Conservation (phyloP, 2,797 vertebrate species). For the Sylvilagus floridanus region DNA sequence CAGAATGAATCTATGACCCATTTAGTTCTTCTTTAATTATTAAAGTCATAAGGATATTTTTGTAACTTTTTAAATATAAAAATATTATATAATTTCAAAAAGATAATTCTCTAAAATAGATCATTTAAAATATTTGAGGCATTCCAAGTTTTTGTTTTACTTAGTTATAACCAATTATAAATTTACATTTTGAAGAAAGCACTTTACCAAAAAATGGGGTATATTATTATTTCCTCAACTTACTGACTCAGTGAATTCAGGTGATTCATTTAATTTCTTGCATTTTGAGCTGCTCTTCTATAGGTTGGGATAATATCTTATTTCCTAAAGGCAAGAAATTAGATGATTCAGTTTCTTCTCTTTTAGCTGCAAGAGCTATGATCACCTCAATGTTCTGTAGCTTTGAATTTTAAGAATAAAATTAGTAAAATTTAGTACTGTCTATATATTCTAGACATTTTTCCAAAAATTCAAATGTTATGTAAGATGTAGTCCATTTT, state of each 20-base stretch:
- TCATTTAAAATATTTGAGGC: conserved; percentile 43
- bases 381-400: neutral
- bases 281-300: neutral
- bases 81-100: neutral
- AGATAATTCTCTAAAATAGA: neutral
- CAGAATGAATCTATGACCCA: neutral
- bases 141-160: conserved; percentile 44
- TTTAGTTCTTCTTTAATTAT: conserved; percentile 29
- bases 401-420: conserved; percentile 66
- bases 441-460: conserved; percentile 54
- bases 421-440: conserved; percentile 37
- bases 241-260: neutral
- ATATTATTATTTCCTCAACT: neutral
- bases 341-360: conserved; percentile 34
- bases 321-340: conserved; percentile 32
- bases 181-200: neutral
- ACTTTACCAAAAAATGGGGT: neutral
- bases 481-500: conserved; percentile 39
- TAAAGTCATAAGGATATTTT: neutral
- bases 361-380: conserved; percentile 14
- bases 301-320: conserved; percentile 40
- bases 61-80: neutral
- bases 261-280: conserved; percentile 6
- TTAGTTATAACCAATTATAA: neutral
- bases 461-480: conserved; percentile 48